phyloP scores from a whole-genome alignment of 1,140 invertebrate genomes.

The Telenomus remus region DNA sequence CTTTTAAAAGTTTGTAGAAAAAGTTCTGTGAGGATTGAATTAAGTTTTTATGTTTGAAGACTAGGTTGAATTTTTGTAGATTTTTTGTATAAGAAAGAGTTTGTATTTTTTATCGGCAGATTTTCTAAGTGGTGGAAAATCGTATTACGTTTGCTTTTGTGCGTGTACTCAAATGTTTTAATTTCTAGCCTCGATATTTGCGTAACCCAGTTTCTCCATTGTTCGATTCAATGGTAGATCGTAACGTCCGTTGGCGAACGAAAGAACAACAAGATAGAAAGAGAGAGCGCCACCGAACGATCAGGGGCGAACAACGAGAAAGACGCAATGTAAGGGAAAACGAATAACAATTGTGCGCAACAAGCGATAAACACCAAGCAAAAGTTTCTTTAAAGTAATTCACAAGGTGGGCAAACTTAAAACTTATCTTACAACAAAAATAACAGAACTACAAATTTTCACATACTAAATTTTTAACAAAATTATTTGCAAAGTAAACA shows the following conservation, averaged over 20 bases:
- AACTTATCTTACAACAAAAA: no score
- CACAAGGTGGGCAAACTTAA: slow-evolving; percentile 22
- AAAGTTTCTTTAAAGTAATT: slow-evolving; percentile 41
- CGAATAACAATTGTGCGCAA: slow-evolving; percentile 53
- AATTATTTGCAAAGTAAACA: no score
- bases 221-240: slow-evolving; percentile 73
- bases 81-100: no score
- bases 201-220: slow-evolving; percentile 75
- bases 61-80: no score
- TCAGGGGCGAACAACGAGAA: slow-evolving; percentile 30
- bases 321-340: slow-evolving; percentile 35
- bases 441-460: no score
- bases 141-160: slow-evolving; percentile 17
- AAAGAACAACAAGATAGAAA: slow-evolving; percentile 36
- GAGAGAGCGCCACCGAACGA: slow-evolving; percentile 16
- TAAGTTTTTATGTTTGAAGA: no score
- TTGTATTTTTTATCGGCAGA: no score
- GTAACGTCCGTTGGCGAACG: slow-evolving; percentile 67
- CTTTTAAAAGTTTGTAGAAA: no score
- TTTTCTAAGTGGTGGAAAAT: slow-evolving; percentile 44
- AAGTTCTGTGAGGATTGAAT: no score
- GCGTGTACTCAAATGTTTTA: slow-evolving; percentile 64
- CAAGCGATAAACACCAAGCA: slow-evolving; percentile 59
- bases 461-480: no score
- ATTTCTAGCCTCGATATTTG: slow-evolving; percentile 74